These are phyloP conservation scores for Baryphthengus martii DNA, from an alignment of 2,113 vertebrate genomes.

Conservation along the genomic window DNA sequence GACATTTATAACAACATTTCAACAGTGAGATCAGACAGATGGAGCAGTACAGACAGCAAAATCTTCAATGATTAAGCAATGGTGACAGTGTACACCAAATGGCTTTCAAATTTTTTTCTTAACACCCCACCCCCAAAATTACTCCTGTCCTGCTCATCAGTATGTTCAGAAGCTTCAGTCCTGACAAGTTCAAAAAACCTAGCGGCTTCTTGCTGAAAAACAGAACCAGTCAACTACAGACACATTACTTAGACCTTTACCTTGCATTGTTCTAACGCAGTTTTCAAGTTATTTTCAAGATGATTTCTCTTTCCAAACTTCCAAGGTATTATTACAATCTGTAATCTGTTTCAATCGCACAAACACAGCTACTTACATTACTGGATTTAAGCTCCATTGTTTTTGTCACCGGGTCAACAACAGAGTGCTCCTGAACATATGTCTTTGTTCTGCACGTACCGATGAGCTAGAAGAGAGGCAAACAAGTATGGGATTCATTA, in stretches of 20 bases:
- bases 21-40: neutral
- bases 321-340: neutral
- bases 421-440: constrained; percentile 91
- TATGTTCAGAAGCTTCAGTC: neutral
- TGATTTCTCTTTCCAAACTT: neutral
- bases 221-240: neutral
- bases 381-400: constrained; percentile 90
- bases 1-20: neutral
- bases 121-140: neutral
- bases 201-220: neutral
- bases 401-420: constrained; percentile 88
- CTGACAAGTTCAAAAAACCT: neutral
- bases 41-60: neutral
- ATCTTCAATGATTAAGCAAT: neutral
- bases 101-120: neutral
- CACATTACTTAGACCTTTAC: neutral
- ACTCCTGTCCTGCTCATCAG: neutral
- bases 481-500: neutral
- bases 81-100: neutral
- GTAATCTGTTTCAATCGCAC: neutral
- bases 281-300: neutral
- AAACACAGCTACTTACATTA: constrained; percentile 83
- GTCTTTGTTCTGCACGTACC: constrained; percentile 87
- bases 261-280: neutral
- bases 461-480: constrained; percentile 81